Base-by-base conservation (phyloP, 2,888 invertebrate genomes). In the Branchellion lobata region DNA sequence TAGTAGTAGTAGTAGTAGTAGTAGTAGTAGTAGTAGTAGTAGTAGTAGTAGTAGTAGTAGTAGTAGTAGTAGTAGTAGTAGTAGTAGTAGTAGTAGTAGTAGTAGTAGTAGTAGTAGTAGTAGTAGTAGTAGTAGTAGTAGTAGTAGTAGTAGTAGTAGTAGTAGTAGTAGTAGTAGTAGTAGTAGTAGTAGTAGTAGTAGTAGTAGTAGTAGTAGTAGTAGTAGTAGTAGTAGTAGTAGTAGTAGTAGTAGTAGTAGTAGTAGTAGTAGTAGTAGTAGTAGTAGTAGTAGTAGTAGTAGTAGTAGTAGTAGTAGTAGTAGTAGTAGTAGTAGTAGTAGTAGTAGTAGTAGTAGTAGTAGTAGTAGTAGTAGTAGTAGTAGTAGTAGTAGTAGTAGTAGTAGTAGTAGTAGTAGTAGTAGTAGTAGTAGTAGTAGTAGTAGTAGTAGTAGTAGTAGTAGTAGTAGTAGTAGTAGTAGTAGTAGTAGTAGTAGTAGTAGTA, bases 401-500 rank as follows among this genome's bases (percentile, higher is more conserved):
- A 47, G 47, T 47, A 47, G 47, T 47, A 47, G 47, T 47, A 47
- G 47, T 47, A 47, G 47, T 47, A 47, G 47, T 47, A 47, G 61
- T 47, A 47, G 47, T 47, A 47, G 61, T 57, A 57, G 61, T 57
- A 57, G 61, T 18, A 57, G 61, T n/a, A 57, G 61, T 18, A 57
- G 61, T 18, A 57, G 61, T 57, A 57, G 61, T 57, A 57, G 61
- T 57, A 57, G 61, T 57, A 57, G 61, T 57, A 57, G 61, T 57
- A 57, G 61, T 57, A 57, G 61, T 57, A 57, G 61, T 57, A 57
- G 61, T 57, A 57, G 61, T 57, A 57, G 61, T 57, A 57, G 61
- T 57, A 57, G 61, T 57, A 57, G 61, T 57, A 57, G 61, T 57
- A 57, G 61, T 57, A 57, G 61, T 57, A 57, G 61, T 57, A 57